These are phyloP conservation scores for Leptinotarsa defecta DNA, from an alignment of 1,140 invertebrate species.

Conservation along the genomic window DNA sequence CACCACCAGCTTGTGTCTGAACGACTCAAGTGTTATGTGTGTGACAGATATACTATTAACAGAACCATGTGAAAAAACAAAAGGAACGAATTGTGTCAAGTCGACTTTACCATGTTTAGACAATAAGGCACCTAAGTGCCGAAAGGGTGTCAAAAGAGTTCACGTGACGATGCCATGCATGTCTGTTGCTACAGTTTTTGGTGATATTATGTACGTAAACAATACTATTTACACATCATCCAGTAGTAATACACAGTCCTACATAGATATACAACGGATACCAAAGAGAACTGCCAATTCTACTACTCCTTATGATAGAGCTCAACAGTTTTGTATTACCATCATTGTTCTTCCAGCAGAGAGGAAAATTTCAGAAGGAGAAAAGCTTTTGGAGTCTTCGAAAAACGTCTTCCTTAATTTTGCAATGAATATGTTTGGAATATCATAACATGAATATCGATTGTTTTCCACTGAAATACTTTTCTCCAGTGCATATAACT, in stretches of 20 bases:
- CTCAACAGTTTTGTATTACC: conserved; percentile 8
- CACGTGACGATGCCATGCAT: conserved; percentile 11
- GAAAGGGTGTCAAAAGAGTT: not conserved
- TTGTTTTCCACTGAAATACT: too few species aligned
- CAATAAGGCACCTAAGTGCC: too few species aligned
- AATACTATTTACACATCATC: not conserved
- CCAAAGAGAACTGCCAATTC: not conserved
- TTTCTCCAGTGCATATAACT: too few species aligned
- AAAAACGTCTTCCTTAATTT: not conserved
- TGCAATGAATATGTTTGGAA: not conserved
- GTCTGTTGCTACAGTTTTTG: not conserved
- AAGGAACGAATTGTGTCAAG: not conserved
- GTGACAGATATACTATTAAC: conserved; percentile 1
- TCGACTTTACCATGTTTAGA: conserved; percentile 2
- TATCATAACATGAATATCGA: too few species aligned
- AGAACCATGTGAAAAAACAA: not conserved
- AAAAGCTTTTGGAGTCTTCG: not conserved
- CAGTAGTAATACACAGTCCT: not conserved
- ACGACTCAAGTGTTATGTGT: conserved; percentile 14
- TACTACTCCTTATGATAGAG: not conserved
- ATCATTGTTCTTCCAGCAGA: not conserved
- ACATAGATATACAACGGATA: not conserved
- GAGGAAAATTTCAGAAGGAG: conserved; percentile 3
- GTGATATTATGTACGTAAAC: not conserved
- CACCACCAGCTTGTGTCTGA: conserved; percentile 1